Evolutionary conservation across 2,113 vertebrate species (phyloP), one percentile per base, ranked within the genome.

Genomic region (Myiagra hebetior): DNA sequence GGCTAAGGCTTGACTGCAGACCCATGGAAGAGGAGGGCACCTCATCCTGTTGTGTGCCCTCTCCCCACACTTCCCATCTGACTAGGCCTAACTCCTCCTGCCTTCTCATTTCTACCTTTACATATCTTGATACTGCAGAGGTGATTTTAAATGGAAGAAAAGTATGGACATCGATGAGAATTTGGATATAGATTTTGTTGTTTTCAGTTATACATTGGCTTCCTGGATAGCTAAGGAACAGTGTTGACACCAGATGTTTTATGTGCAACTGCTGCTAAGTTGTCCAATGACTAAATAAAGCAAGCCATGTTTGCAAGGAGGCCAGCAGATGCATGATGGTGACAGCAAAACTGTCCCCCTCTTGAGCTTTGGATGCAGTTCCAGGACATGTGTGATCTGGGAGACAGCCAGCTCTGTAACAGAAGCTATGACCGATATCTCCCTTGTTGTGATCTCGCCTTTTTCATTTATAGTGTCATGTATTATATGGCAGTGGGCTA

Each of bases 381-480:
- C 42, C 79, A 68, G 31, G 74, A 81, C 16, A 6, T 16, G 27
- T 57, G 62, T 16, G 6, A 33, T 62, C 60, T 60, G 64, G 50
- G 80, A 82, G 67, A 47, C 50, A 70, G 91, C 72, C 70, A 94
- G 59, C 44, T 89, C 85, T 73, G 56, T 73, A 85, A 62, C 1
- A 10, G 91, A 67, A 69, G 64, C 56, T 56, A 23, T 91, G 75
- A 87, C 92, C 91, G 91, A 79, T 95, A 69, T 76, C 77, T 95
- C 87, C 85, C 79, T 64, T 68, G 81, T 89, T 89, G 81, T 9
- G 22, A 89, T 96, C 95, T 87, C 27, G 80, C 80, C 83, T 95
- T 96, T 97, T 95, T 93, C 84, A 95, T 82, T 90, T 96, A 84
- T 28, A 81, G 42, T 91, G 89, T 88, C 63, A 89, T 82, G 93